These are phyloP conservation scores for Mastomys natalensis DNA, from an alignment of 2,113 vertebrate species.

Conservation along the genomic window DNA sequence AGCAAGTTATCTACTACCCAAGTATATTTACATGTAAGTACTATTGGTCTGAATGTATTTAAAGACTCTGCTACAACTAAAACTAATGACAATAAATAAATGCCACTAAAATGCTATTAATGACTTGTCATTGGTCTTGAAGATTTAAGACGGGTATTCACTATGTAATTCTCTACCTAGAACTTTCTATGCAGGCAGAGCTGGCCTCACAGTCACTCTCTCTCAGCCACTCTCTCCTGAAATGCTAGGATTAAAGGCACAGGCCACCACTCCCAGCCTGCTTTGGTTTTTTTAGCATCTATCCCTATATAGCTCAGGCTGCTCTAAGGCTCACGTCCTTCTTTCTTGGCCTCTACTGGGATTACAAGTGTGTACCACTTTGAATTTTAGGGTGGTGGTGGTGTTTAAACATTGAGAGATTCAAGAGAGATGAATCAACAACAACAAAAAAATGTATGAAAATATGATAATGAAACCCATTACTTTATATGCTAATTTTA, in stretches of 20 bases:
- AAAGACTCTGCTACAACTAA: constrained; percentile 4
- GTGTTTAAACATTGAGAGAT: not conserved
- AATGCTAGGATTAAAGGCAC: not conserved
- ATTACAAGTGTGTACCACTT: not conserved
- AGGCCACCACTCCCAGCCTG: not conserved
- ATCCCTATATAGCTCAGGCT: not conserved
- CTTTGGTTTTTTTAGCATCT: not conserved
- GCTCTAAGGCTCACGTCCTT: not conserved
- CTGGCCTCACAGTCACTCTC: not conserved
- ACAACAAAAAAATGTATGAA: not conserved
- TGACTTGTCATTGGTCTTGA: not conserved
- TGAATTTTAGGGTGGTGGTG: not conserved
- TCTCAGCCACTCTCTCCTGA: not conserved
- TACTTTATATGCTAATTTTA: not conserved
- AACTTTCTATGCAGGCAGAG: not conserved
- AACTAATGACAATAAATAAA: constrained; percentile 22
- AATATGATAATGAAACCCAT: not conserved
- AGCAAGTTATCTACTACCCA: not conserved
- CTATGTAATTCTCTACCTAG: not conserved
- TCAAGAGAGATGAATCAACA: not conserved
- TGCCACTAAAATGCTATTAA: not conserved
- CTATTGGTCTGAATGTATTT: not conserved
- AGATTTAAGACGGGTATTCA: not conserved
- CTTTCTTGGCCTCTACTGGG: too few species aligned
- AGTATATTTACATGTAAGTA: not conserved